These are phyloP conservation scores for rat (Rattus norvegicus) DNA, from an alignment of 2,113 vertebrate genomes.

Conservation along the genomic window DNA sequence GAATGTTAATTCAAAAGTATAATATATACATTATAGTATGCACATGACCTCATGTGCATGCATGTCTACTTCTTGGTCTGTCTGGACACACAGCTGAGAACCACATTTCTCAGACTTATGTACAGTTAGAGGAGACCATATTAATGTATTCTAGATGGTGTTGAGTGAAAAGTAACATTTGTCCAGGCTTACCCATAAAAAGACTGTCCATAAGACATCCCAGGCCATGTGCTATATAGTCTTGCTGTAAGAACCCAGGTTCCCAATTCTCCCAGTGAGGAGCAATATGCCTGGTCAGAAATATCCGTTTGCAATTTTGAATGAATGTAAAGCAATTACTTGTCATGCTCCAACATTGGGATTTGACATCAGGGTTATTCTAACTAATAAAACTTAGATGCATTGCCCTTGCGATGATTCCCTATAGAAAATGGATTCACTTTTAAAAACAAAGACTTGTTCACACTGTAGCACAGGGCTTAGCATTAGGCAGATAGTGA, in stretches of 20 bases:
- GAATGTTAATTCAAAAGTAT: background rate
- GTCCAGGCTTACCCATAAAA: background rate
- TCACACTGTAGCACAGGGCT: background rate
- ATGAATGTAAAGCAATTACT: background rate
- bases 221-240: background rate
- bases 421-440: background rate
- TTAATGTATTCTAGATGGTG: background rate
- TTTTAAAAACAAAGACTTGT: slow-evolving; percentile 7
- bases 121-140: background rate
- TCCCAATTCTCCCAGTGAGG: background rate
- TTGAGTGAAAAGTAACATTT: background rate
- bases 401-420: background rate
- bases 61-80: background rate
- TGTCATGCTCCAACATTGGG: background rate
- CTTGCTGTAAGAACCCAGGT: background rate
- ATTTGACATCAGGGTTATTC: background rate
- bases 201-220: background rate
- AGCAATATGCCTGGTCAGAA: background rate
- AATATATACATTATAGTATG: background rate
- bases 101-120: background rate
- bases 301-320: background rate
- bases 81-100: background rate
- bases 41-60: background rate
- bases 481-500: background rate
- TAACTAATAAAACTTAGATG: background rate